phyloP scores from a whole-genome alignment of 2,888 invertebrate genomes.

The Agrochola litura region DNA sequence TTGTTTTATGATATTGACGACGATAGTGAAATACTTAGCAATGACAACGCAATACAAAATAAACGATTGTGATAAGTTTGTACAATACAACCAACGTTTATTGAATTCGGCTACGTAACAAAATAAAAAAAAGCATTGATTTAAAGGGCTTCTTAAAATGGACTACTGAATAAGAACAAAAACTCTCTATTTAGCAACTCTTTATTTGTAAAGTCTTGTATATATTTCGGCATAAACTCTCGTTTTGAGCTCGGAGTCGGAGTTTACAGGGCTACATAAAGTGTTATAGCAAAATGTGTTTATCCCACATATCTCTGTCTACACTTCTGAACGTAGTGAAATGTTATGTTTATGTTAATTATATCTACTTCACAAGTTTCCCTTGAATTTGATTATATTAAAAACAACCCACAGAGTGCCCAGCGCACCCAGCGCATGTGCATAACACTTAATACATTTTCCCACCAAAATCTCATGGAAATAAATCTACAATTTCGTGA shows the following conservation, averaged over 20 bases:
- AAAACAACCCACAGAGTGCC: not conserved
- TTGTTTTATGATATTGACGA: conserved; percentile 35
- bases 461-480: conserved; percentile 36
- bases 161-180: not conserved
- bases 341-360: not conserved
- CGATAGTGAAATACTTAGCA: conserved; percentile 34
- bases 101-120: not conserved
- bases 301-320: not conserved
- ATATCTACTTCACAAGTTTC: not conserved
- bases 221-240: no score
- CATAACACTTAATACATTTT: conserved; percentile 21
- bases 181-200: no score
- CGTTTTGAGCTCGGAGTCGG: no score
- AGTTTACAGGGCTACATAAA: no score
- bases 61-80: conserved; percentile 17
- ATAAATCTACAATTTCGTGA: conserved; percentile 55
- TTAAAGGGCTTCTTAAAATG: not conserved
- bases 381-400: not conserved
- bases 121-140: conserved; percentile 16
- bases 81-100: not conserved
- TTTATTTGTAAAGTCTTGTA: no score
- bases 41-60: conserved; percentile 29
- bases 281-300: not conserved
- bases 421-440: no score
- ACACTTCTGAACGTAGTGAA: not conserved